These are phyloP conservation scores for Camelus bactrianus DNA, from an alignment of 2,113 vertebrate species.

Conservation along the genomic window DNA sequence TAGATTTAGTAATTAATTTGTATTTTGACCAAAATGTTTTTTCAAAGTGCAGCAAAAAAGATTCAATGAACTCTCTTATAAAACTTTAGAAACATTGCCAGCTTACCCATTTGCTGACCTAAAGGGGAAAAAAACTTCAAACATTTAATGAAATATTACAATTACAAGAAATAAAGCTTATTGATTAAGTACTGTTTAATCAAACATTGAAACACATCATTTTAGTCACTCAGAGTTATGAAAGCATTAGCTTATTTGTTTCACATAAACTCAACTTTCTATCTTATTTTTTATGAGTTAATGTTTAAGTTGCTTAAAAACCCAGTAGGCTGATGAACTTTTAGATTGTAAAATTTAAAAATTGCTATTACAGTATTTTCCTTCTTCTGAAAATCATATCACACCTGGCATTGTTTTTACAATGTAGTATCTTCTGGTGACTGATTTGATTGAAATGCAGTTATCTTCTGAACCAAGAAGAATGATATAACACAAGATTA, in stretches of 20 bases:
- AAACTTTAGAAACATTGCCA: not conserved
- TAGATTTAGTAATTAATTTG: conserved; percentile 29
- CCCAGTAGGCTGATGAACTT: not conserved
- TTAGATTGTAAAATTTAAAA: not conserved
- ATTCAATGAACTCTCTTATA: not conserved
- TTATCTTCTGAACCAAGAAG: not conserved
- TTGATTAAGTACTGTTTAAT: not conserved
- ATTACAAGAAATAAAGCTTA: not conserved
- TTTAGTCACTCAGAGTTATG: not conserved
- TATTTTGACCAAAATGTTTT: conserved; percentile 33
- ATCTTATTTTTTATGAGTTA: not conserved
- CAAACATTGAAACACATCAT: not conserved
- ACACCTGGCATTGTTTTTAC: not conserved
- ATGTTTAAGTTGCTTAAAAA: not conserved
- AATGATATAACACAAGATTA: not conserved
- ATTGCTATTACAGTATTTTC: not conserved
- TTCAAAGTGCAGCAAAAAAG: not conserved
- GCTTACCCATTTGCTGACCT: not conserved
- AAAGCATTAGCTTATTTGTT: not conserved
- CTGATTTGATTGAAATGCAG: not conserved
- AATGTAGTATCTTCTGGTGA: not conserved
- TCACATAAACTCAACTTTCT: not conserved
- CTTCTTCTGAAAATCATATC: not conserved
- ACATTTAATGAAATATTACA: not conserved
- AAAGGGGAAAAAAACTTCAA: not conserved